Evolutionary conservation across 1,140 invertebrate genomes (phyloP).

Genomic region (Limonius californicus): DNA sequence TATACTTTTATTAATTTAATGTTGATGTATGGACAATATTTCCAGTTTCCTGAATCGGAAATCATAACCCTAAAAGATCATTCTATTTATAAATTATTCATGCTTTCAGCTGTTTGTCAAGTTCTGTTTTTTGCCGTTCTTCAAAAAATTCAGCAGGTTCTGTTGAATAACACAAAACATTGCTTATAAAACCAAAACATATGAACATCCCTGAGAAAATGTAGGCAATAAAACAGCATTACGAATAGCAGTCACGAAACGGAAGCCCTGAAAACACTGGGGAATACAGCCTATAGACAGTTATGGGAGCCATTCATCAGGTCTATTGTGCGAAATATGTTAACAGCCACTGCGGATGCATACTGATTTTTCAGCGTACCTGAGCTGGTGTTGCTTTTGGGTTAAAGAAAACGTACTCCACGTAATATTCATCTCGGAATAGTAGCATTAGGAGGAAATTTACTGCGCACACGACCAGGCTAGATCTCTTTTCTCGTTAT

Average conservation of each 20-base stretch:
- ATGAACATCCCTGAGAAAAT: constrained; percentile 7
- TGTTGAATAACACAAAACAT: not conserved
- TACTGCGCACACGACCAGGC: not conserved
- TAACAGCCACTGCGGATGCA: constrained; percentile 11
- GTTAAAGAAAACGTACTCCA: not conserved
- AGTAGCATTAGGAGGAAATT: not conserved
- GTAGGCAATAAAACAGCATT: constrained; percentile 9
- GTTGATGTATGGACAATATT: too few species aligned
- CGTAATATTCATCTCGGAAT: not conserved
- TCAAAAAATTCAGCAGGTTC: not conserved
- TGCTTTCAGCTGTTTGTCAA: not conserved
- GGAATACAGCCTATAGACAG: constrained; percentile 11
- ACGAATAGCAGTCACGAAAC: constrained; percentile 10
- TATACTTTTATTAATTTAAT: too few species aligned
- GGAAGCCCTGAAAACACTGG: constrained; percentile 5
- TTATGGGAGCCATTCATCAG: constrained; percentile 10
- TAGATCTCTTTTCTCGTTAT: not conserved
- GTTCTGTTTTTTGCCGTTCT: not conserved
- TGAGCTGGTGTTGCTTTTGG: not conserved
- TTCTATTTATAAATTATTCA: not conserved
- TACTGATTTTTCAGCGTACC: constrained; percentile 10
- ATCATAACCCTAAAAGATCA: not conserved
- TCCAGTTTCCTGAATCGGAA: too few species aligned
- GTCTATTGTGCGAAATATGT: constrained; percentile 14
- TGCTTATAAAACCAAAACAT: constrained; percentile 1